Evolutionary conservation across 1,140 invertebrate genomes (phyloP).

Genomic region (Hylyphantes graminicola): DNA sequence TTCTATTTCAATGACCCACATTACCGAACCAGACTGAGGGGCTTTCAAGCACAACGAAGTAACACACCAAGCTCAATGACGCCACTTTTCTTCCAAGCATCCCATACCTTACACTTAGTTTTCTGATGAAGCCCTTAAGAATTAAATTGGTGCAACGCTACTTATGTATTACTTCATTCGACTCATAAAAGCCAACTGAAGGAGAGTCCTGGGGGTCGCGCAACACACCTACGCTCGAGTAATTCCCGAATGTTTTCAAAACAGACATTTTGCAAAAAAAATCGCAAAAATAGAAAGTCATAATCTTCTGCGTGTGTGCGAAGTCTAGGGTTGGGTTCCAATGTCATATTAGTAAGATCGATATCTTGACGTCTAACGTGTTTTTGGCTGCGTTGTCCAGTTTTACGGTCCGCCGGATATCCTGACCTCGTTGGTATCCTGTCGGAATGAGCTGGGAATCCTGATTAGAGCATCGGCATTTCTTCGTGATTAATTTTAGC

Average conservation of each 20-base stretch:
- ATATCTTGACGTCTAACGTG: constrained; percentile 36
- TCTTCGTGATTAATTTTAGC: no score
- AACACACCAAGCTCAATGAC: no score
- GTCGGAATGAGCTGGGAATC: neutral
- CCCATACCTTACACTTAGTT: no score
- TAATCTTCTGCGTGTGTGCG: neutral
- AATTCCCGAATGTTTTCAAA: constrained; percentile 10
- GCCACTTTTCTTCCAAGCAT: no score
- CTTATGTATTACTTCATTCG: neutral
- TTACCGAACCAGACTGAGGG: neutral
- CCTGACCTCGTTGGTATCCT: constrained; percentile 39
- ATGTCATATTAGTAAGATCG: constrained; percentile 37
- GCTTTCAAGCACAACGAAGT: neutral
- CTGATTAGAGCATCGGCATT: no score
- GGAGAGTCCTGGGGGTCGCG: neutral
- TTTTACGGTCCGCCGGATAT: constrained; percentile 37
- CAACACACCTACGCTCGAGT: constrained; percentile 24
- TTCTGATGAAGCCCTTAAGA: neutral
- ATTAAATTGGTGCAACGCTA: neutral
- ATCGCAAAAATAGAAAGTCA: constrained; percentile 1
- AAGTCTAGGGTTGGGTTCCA: neutral
- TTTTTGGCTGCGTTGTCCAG: constrained; percentile 16
- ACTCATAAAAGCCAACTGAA: neutral
- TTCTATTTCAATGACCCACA: constrained; percentile 43
- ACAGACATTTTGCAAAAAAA: constrained; percentile 13